These are phyloP conservation scores for Podarcis muralis DNA, from an alignment of 2,113 vertebrate species.

Conservation along the genomic window DNA sequence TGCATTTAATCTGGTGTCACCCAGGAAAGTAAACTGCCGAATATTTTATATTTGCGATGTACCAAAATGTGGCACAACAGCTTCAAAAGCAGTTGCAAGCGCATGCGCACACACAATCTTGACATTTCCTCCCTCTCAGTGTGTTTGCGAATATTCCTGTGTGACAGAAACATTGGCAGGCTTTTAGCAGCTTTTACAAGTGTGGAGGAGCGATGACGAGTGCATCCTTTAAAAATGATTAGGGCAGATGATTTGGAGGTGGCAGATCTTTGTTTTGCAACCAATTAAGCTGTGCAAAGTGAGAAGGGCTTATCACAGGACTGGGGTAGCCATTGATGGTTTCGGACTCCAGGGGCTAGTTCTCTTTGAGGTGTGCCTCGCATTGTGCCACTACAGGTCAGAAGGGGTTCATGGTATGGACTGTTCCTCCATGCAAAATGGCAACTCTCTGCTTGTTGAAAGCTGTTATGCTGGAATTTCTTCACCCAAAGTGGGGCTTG, in stretches of 20 bases:
- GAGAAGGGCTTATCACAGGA: background rate
- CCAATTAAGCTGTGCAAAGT: background rate
- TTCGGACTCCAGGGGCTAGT: background rate
- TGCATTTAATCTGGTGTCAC: no score
- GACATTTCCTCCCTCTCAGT: background rate
- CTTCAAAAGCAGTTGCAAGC: background rate
- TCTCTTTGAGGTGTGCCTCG: background rate
- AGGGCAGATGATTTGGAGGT: background rate
- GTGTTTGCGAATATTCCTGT: background rate
- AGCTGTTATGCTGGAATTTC: no score
- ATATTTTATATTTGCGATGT: no score
- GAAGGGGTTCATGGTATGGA: no score
- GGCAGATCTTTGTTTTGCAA: background rate
- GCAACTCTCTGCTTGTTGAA: no score
- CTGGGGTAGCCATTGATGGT: background rate
- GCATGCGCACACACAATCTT: no score
- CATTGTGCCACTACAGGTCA: no score
- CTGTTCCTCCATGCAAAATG: no score
- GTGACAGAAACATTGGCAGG: background rate
- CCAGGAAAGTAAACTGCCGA: background rate
- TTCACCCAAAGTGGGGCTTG: no score
- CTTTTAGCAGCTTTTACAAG: background rate
- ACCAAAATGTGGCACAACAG: no score
- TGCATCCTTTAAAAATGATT: background rate
- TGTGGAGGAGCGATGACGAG: background rate